phyloP scores from a whole-genome alignment of 2,797 vertebrate species.

The Arnoldichthys spilopterus region DNA sequence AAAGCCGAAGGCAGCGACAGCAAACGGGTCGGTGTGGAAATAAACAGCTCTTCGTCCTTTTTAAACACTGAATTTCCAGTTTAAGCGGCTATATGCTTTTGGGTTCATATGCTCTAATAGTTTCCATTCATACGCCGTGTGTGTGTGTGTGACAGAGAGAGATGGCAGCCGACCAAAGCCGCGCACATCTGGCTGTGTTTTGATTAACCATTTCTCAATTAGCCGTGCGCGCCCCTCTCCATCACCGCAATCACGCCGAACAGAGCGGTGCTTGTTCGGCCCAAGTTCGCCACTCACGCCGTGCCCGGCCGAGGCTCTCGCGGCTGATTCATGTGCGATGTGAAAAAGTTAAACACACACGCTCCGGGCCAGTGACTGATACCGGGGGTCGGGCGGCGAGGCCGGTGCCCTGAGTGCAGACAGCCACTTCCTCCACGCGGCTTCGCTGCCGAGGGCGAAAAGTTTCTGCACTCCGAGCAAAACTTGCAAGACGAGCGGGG shows the following conservation, averaged over 20 bases:
- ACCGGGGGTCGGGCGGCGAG: not conserved
- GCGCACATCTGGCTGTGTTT: slow-evolving; percentile 83
- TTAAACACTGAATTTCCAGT: slow-evolving; percentile 62
- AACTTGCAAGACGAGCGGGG: slow-evolving; percentile 18
- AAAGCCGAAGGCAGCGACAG: slow-evolving; percentile 35
- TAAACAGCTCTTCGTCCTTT: slow-evolving; percentile 61
- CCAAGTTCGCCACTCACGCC: no score
- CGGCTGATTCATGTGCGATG: no score
- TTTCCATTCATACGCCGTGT: slow-evolving; percentile 71
- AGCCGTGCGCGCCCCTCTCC: slow-evolving; percentile 57
- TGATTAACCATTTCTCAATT: slow-evolving; percentile 76
- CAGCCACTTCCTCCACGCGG: no score
- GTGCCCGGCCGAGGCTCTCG: no score
- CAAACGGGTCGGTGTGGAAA: slow-evolving; percentile 49
- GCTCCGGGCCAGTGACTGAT: slow-evolving; percentile 31
- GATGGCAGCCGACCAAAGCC: slow-evolving; percentile 68
- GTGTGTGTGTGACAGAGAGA: slow-evolving; percentile 22
- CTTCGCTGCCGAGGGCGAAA: no score
- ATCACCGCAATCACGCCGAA: slow-evolving; percentile 63
- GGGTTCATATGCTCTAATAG: slow-evolving; percentile 70
- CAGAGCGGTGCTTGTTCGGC: slow-evolving; percentile 44
- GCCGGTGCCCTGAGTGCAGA: no score
- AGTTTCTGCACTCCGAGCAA: slow-evolving; percentile 56
- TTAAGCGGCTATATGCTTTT: slow-evolving; percentile 67
- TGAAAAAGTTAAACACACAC: slow-evolving; percentile 41